Percentiles rank a stretch among this genome's conserved stretches.
Evolutionary conservation across 2,113 vertebrate genomes (phyloP).

Genomic region (Oceanodroma tethys): DNA sequence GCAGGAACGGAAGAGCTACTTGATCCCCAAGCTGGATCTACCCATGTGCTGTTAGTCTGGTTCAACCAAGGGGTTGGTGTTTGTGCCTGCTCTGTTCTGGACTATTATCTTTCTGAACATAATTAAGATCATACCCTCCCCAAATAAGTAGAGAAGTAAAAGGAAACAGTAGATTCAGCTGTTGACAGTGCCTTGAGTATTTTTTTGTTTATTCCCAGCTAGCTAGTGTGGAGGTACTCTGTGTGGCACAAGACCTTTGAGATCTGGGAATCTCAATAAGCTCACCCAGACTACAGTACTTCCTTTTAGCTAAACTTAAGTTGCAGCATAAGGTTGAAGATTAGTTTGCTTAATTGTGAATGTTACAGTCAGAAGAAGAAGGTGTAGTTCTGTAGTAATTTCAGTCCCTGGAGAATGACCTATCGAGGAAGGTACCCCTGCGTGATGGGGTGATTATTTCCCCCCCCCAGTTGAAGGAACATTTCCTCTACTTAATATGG

Average conservation of each 20-base stretch:
- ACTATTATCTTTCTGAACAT: neutral
- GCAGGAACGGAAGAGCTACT: neutral
- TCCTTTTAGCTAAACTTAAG: neutral
- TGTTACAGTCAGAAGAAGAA: neutral
- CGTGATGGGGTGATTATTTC: neutral
- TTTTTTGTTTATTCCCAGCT: neutral
- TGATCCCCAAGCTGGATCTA: neutral
- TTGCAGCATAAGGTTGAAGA: neutral
- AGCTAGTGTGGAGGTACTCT: neutral
- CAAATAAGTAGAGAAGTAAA: neutral
- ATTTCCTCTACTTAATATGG: neutral
- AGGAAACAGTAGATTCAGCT: neutral
- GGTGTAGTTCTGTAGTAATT: neutral
- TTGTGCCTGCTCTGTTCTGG: neutral
- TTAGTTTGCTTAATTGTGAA: neutral
- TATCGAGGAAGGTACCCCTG: neutral
- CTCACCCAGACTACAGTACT: neutral
- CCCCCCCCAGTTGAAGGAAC: neutral
- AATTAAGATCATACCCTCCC: neutral
- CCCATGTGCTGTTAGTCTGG: neutral
- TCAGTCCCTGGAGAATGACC: neutral
- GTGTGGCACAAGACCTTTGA: neutral
- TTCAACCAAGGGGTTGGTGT: neutral
- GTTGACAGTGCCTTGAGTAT: neutral
- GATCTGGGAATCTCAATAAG: neutral